Percentiles rank a stretch among this genome's conserved stretches.
Conservation (phyloP, 2,113 vertebrate species). For the Hippocampus comes region DNA sequence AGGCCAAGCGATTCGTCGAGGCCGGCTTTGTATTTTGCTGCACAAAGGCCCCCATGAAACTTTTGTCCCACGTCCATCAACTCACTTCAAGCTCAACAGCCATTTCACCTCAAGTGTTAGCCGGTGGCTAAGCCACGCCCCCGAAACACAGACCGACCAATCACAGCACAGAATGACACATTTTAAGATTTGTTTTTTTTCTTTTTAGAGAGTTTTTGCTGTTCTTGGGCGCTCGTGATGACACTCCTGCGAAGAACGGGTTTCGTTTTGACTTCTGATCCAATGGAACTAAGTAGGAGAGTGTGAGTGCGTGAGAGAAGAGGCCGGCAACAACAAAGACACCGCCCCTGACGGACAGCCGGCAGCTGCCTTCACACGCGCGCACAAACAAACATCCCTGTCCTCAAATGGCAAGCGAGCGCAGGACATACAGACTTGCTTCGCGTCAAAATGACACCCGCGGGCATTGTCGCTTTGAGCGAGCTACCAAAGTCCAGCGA, state of each 20-base stretch:
- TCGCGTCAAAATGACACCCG: neutral
- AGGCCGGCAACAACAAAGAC: constrained; percentile 28
- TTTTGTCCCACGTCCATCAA: neutral
- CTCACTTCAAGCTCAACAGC: neutral
- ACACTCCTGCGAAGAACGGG: neutral
- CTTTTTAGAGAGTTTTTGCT: neutral
- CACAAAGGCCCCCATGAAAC: neutral
- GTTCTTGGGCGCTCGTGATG: too few relatives aligned
- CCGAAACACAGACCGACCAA: neutral
- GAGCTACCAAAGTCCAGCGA: neutral
- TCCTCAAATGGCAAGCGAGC: constrained; percentile 11
- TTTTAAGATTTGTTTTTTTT: neutral
- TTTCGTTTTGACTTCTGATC: neutral
- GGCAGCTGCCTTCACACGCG: constrained; percentile 54
- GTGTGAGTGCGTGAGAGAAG: neutral
- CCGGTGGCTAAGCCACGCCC: neutral
- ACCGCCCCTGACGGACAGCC: constrained; percentile 36
- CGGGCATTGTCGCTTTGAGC: too few relatives aligned
- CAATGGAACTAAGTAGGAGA: too few relatives aligned
- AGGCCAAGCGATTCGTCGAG: too few relatives aligned
- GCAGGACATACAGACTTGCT: neutral
- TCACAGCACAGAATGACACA: neutral
- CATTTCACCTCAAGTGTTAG: neutral
- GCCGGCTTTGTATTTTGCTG: too few relatives aligned
- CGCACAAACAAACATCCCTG: constrained; percentile 23